Evolutionary conservation across 2,888 invertebrate genomes (phyloP).

Genomic region (Ornithoptera priamus): DNA sequence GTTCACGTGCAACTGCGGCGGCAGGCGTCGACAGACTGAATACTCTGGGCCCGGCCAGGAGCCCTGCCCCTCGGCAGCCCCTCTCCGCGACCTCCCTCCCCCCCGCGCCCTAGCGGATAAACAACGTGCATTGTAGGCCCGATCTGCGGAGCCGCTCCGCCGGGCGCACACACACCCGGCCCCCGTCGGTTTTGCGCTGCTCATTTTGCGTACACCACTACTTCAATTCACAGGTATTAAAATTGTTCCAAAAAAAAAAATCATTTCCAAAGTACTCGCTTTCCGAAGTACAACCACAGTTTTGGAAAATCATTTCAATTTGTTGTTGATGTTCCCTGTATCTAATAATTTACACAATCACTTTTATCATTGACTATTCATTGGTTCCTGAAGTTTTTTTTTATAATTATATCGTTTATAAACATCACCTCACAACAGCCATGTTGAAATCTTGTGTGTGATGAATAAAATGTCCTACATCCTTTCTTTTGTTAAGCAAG

Average conservation of each 20-base stretch:
- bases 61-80: constrained; percentile 49
- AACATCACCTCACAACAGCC: too few species aligned
- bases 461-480: too few species aligned
- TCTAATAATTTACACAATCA: too few species aligned
- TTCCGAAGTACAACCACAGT: background rate
- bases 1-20: constrained; percentile 56
- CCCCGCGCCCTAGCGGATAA: constrained; percentile 73
- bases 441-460: too few species aligned
- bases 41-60: constrained; percentile 63
- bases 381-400: too few species aligned
- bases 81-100: constrained; percentile 38
- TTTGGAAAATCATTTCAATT: too few species aligned
- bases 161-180: constrained; percentile 48
- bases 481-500: too few species aligned
- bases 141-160: constrained; percentile 66
- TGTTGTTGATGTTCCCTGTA: too few species aligned
- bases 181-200: constrained; percentile 39
- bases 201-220: constrained; percentile 25
- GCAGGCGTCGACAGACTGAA: constrained; percentile 65
- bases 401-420: too few species aligned
- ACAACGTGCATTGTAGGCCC: constrained; percentile 78
- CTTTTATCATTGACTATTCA: too few species aligned
- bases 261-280: constrained; percentile 3
- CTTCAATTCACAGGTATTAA: constrained; percentile 27
- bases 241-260: constrained; percentile 21